Conservation (phyloP, 2,888 invertebrate species). For the Andrena fulva region DNA sequence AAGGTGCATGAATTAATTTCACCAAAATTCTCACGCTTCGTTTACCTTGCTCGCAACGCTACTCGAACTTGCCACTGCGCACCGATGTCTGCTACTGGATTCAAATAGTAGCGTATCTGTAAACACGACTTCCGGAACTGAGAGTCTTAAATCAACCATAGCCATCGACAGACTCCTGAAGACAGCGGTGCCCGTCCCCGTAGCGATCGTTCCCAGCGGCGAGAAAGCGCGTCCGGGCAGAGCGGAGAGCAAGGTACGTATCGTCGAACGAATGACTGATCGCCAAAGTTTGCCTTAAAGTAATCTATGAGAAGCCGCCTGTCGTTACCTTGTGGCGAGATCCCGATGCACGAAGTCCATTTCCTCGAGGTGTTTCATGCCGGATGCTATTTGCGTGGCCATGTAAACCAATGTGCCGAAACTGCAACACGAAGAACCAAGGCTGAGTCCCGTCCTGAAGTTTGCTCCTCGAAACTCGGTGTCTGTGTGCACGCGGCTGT, state of each 20-base stretch:
- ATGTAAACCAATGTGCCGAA: slow-evolving; percentile 94
- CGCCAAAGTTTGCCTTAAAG: slow-evolving; percentile 53
- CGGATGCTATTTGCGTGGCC: slow-evolving; percentile 95
- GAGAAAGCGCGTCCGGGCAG: slow-evolving; percentile 6
- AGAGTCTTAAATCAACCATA: neutral
- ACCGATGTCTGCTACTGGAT: neutral
- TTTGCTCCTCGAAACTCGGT: slow-evolving; percentile 57
- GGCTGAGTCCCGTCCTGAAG: slow-evolving; percentile 60
- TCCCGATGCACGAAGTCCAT: slow-evolving; percentile 94
- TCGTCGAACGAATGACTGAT: slow-evolving; percentile 46
- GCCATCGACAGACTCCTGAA: neutral
- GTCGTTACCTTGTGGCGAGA: slow-evolving; percentile 90
- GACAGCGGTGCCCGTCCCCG: neutral
- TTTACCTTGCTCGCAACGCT: neutral
- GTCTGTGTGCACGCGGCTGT: neutral
- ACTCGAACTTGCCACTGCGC: neutral
- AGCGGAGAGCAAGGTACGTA: neutral
- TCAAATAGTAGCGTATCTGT: neutral
- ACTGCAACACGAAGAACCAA: slow-evolving; percentile 86
- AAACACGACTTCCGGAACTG: neutral
- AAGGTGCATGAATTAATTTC: too few species aligned
- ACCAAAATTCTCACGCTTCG: too few species aligned
- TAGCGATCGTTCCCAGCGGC: neutral
- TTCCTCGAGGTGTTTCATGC: slow-evolving; percentile 95
- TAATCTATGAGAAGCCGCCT: slow-evolving; percentile 69